A percentile compares a stretch with the other conserved stretches of the same genome.
phyloP scores from a whole-genome alignment of 2,888 invertebrate genomes.

The Oscheius sp. region DNA sequence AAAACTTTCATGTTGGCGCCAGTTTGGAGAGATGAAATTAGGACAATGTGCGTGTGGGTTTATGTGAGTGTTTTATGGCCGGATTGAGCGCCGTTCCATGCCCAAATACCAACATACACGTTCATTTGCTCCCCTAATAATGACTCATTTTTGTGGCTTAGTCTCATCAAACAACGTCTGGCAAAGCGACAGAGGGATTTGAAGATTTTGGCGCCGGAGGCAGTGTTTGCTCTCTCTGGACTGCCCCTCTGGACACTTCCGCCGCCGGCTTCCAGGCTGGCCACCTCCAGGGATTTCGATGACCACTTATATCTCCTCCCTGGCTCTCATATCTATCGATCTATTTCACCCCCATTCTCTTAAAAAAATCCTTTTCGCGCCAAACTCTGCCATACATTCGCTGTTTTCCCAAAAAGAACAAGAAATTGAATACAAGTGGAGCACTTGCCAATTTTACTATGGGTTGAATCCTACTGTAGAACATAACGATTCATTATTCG shows the following conservation, averaged over 20 bases:
- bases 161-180: not conserved
- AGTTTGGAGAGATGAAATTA: not conserved
- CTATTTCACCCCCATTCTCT: not conserved
- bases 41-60: slow-evolving; percentile 14
- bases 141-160: no score
- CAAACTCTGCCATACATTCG: no score
- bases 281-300: slow-evolving; percentile 16
- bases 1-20: not conserved
- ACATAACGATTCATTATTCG: no score
- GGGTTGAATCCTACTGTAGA: no score
- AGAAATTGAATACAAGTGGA: not conserved
- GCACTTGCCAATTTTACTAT: not conserved
- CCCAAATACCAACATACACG: not conserved
- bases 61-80: slow-evolving; percentile 13
- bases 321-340: not conserved
- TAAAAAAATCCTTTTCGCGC: not conserved
- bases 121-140: not conserved
- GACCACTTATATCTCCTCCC: not conserved
- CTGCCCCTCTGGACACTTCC: slow-evolving; percentile 19
- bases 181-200: slow-evolving; percentile 18
- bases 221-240: slow-evolving; percentile 13
- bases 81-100: not conserved
- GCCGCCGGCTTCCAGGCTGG: not conserved
- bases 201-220: slow-evolving; percentile 17
- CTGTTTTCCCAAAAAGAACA: slow-evolving; percentile 4